Conservation (phyloP, 1,140 invertebrate species). For the Drosophila ohnishii region DNA sequence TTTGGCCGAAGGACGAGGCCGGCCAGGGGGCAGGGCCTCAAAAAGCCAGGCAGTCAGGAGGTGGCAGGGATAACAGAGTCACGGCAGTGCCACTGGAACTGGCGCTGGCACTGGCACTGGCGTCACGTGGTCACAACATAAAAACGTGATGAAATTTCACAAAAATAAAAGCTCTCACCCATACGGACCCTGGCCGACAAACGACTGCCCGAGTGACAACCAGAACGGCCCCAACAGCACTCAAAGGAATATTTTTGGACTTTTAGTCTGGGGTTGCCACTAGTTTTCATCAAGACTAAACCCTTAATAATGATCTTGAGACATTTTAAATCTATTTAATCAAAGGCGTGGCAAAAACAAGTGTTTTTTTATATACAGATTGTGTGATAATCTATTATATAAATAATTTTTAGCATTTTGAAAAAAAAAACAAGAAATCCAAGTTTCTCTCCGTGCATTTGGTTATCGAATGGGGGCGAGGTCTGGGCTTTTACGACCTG, state of each 20-base stretch:
- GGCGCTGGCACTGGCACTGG: constrained; percentile 60
- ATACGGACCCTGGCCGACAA: constrained; percentile 28
- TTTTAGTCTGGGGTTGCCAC: background rate
- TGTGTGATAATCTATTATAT: too few species aligned
- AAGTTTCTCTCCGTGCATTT: constrained; percentile 19
- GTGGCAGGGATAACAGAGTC: constrained; percentile 25
- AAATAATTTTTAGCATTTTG: too few species aligned
- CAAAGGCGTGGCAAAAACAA: too few species aligned
- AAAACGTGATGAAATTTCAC: constrained; percentile 83
- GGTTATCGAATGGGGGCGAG: constrained; percentile 22
- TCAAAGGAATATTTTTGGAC: background rate
- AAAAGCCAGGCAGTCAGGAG: constrained; percentile 2
- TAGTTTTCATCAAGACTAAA: background rate
- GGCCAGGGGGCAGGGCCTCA: constrained; percentile 1
- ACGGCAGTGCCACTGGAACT: constrained; percentile 31
- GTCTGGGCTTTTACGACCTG: constrained; percentile 67
- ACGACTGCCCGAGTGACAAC: constrained; percentile 58
- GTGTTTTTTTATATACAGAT: too few species aligned
- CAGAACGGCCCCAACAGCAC: constrained; percentile 45
- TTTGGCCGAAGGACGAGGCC: constrained; percentile 9
- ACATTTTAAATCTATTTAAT: too few species aligned
- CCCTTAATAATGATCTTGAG: background rate
- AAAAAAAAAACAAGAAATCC: background rate
- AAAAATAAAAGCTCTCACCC: constrained; percentile 74
- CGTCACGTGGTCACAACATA: constrained; percentile 83